A percentile compares a stretch with the other conserved stretches of the same genome.
These are phyloP conservation scores for Rhamnusium bicolor DNA, from an alignment of 2,888 invertebrate species.

Conservation along the genomic window DNA sequence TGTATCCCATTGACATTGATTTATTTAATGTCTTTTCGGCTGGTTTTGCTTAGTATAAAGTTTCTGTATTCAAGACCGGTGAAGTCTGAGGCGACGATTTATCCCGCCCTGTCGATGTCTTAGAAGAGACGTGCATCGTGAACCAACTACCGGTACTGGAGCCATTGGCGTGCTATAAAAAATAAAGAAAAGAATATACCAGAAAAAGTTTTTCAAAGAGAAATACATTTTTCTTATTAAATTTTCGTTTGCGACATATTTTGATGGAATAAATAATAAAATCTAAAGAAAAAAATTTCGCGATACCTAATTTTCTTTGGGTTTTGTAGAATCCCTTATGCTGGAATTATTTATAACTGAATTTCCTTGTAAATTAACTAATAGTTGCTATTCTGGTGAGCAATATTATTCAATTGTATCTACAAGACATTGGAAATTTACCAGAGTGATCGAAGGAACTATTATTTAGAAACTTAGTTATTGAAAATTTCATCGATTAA, in stretches of 20 bases:
- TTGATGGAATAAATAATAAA: background rate
- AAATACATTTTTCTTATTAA: background rate
- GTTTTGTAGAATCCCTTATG: no score
- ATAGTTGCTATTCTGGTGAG: no score
- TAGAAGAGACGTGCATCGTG: constrained; percentile 47
- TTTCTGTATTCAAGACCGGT: constrained; percentile 53
- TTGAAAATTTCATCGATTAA: no score
- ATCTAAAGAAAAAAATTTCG: background rate
- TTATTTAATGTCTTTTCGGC: constrained; percentile 46
- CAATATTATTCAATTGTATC: no score
- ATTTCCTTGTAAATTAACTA: no score
- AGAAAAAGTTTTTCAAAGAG: background rate
- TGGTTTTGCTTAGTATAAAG: constrained; percentile 51
- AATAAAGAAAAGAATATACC: background rate
- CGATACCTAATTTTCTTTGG: no score
- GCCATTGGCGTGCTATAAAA: constrained; percentile 26
- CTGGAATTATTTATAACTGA: no score
- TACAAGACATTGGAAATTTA: no score
- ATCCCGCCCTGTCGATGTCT: constrained; percentile 55
- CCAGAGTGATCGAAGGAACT: no score
- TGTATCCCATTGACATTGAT: constrained; percentile 45
- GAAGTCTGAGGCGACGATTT: constrained; percentile 54
- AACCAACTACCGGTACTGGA: constrained; percentile 38
- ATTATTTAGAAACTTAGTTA: no score
- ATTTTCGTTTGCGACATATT: background rate